A percentile compares a stretch with the other conserved stretches of the same genome.
These are phyloP conservation scores for Protophormia terraenovae DNA, from an alignment of 2,888 invertebrate genomes.

Conservation along the genomic window DNA sequence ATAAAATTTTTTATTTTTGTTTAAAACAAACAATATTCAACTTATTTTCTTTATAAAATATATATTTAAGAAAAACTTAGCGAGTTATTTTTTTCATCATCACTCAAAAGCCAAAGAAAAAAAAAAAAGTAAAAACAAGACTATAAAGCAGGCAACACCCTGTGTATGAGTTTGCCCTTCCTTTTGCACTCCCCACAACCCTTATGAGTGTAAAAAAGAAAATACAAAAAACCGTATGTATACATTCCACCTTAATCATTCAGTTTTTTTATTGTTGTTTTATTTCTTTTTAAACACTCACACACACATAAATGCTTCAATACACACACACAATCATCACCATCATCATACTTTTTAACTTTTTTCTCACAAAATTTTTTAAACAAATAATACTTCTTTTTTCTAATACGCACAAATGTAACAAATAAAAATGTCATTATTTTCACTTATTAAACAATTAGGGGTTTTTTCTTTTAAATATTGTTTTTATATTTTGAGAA, in stretches of 20 bases:
- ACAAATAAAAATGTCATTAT: background rate
- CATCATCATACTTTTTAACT: conserved; percentile 50
- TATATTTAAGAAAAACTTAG: background rate
- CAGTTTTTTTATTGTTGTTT: conserved; percentile 56
- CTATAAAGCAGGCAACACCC: conserved; percentile 53
- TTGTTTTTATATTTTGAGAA: conserved; percentile 15
- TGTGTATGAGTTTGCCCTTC: conserved; percentile 50
- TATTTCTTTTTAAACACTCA: conserved; percentile 53
- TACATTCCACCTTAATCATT: conserved; percentile 66
- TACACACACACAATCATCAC: conserved; percentile 26
- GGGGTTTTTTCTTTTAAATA: background rate
- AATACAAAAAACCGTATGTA: conserved; percentile 55
- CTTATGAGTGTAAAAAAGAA: conserved; percentile 29
- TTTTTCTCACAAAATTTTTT: conserved; percentile 31
- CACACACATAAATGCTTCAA: conserved; percentile 21
- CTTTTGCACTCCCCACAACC: conserved; percentile 58
- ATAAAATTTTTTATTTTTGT: background rate
- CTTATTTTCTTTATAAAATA: background rate
- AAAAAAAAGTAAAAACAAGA: background rate
- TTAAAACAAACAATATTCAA: background rate
- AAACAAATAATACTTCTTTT: conserved; percentile 13
- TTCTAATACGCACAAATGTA: conserved; percentile 2
- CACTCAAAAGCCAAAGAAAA: background rate
- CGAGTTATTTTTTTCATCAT: background rate
- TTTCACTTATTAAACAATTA: background rate